Base-by-base conservation (phyloP, 2,888 invertebrate genomes). In the Aphidoletes aphidimyza region DNA sequence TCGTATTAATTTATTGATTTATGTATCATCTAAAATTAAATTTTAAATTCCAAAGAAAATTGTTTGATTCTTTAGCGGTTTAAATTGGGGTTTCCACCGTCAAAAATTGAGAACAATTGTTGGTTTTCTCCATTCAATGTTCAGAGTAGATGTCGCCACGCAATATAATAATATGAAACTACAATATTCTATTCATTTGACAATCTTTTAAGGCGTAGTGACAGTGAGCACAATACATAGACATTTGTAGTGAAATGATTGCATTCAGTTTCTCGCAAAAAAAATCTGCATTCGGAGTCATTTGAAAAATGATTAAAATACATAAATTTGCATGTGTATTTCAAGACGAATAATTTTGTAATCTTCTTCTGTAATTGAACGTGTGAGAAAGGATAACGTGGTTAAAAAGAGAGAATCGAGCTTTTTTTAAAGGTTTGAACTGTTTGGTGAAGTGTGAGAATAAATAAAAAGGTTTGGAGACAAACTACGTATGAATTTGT, bases 191-290 rank as follows among this genome's bases (percentile, higher is more conserved):
- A 54, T 3, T 22, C 2, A 54, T 69, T 69, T 69, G 69, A 69
- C 69, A 69, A 69, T 30, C 34, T 14, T 69, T 69, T 69, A 69
- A 69, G 69, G 69, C 69, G 69, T 69, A 30, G 69, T 69, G 69
- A 69, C 69, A 69, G 69, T 30, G 69, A 69, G 30, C 17, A 3
- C 8, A 26, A 54, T 54, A 54, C 54, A 47, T 54, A n/a, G 19
- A 69, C 69, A 69, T 17, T 17, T 34, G 11, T 47, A 54, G 22
- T 26, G 54, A 54, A 54, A 5, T 26, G 54, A 69, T 69, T 69
- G 34, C 69, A 69, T 30, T 69, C 8, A 54, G 11, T 54, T 30
- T 69, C 69, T 69, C 30, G 69, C 69, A 69, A 69, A 69, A 69
- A 69, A 30, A 26, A 30, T 69, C 69, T 69, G 69, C 30, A 30